These are phyloP conservation scores for Erythrocercus mccallii DNA, from an alignment of 2,113 vertebrate genomes.

Conservation along the genomic window DNA sequence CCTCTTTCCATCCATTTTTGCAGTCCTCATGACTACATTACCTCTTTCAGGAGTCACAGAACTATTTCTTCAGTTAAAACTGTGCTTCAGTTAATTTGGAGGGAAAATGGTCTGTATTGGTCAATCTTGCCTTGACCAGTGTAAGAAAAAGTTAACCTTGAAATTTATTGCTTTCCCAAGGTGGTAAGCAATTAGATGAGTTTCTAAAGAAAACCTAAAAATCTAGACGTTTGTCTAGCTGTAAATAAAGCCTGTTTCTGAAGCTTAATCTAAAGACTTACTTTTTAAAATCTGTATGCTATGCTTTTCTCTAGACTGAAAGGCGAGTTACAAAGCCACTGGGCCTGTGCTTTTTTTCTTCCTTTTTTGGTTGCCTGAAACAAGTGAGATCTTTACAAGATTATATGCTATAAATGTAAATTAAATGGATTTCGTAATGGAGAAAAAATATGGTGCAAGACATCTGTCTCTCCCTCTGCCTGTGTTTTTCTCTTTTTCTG, in stretches of 20 bases:
- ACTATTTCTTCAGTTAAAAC: background rate
- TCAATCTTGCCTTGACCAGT: background rate
- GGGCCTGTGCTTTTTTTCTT: background rate
- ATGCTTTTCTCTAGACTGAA: background rate
- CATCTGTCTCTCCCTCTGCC: background rate
- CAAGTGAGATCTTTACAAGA: background rate
- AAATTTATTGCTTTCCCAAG: background rate
- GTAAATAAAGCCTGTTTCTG: background rate
- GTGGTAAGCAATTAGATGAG: background rate
- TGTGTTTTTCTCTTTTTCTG: background rate
- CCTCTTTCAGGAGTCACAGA: background rate
- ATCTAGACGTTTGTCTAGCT: background rate
- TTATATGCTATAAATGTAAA: background rate
- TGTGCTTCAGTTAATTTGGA: background rate
- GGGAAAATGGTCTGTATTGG: background rate
- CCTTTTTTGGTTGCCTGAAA: conserved; percentile 30
- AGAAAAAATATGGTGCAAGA: background rate
- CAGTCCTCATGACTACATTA: background rate
- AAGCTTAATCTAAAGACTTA: background rate
- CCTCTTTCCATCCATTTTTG: background rate
- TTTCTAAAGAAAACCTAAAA: background rate
- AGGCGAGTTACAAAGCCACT: background rate
- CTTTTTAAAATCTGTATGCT: background rate
- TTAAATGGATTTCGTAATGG: background rate
- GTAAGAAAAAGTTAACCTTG: background rate